Evolutionary conservation across 2,113 vertebrate genomes (phyloP).

Genomic region (Malurus elegans): DNA sequence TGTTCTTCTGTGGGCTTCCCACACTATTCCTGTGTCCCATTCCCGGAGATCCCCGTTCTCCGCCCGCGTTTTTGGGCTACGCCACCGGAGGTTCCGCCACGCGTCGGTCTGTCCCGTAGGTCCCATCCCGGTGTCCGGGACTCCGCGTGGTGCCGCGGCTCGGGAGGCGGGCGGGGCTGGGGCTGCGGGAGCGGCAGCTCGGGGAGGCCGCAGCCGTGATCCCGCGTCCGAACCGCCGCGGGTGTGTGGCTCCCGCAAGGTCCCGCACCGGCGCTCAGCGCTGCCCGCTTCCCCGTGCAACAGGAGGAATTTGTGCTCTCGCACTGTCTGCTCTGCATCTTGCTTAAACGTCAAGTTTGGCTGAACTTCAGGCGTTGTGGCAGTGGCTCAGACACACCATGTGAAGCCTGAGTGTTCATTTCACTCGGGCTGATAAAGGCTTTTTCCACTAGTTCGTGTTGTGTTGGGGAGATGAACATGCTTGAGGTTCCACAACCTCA

Average conservation of each 20-base stretch:
- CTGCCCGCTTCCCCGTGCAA: not conserved
- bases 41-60: not conserved
- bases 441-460: rapidly evolving
- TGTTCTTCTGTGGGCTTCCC: not conserved
- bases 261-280: not conserved
- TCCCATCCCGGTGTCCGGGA: too few species aligned
- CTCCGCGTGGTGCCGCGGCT: not conserved
- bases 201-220: not conserved
- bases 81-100: rapidly evolving
- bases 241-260: not conserved
- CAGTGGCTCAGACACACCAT: not conserved
- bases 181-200: not conserved
- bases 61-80: rapidly evolving
- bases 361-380: not conserved
- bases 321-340: rapidly evolving
- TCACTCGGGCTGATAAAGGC: rapidly evolving
- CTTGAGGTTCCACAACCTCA: rapidly evolving
- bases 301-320: not conserved
- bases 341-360: not conserved
- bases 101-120: not conserved
- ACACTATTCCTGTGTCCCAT: rapidly evolving
- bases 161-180: not conserved
- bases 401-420: not conserved
- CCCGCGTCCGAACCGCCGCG: rapidly evolving
- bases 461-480: not conserved